A percentile compares a stretch with the other conserved stretches of the same genome.
Conservation (phyloP, 2,113 vertebrate species). For the Merops nubicus region DNA sequence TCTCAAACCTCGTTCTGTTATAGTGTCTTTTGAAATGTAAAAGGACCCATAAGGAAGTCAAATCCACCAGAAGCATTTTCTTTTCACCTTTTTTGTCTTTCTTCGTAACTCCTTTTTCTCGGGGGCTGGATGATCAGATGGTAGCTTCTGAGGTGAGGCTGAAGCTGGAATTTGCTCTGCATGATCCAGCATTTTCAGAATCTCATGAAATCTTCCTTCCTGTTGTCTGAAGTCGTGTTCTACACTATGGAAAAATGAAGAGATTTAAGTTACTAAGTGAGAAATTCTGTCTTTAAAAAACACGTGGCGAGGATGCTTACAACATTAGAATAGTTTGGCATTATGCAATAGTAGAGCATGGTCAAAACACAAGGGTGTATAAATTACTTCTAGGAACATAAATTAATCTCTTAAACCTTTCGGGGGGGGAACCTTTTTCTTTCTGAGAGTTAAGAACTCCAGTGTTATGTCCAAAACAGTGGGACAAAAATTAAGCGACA, state of each 20-base stretch:
- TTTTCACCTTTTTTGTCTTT: slow-evolving; percentile 91
- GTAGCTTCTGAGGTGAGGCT: slow-evolving; percentile 68
- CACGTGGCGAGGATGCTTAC: background rate
- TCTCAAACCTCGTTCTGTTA: background rate
- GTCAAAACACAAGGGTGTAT: background rate
- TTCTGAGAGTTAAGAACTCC: background rate
- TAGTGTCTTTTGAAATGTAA: background rate
- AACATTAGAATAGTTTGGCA: background rate
- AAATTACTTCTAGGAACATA: background rate
- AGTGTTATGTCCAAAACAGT: background rate
- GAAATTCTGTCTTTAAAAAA: background rate
- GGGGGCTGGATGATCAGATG: slow-evolving; percentile 43
- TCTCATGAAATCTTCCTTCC: slow-evolving; percentile 87
- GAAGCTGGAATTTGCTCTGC: slow-evolving; percentile 72
- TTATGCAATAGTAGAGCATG: background rate
- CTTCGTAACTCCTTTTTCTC: slow-evolving; percentile 79
- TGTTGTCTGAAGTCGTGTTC: slow-evolving; percentile 96
- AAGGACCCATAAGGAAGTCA: slow-evolving; percentile 50
- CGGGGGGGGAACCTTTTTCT: background rate
- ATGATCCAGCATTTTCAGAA: slow-evolving; percentile 85
- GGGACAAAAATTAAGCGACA: background rate
- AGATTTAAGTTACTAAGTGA: background rate
- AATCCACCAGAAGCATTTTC: slow-evolving; percentile 98
- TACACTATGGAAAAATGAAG: slow-evolving; percentile 78
- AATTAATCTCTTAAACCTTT: background rate